Evolutionary conservation across 2,797 vertebrate species (phyloP), one percentile per base, ranked within the genome.

Genomic region (Sciaenops ocellatus): DNA sequence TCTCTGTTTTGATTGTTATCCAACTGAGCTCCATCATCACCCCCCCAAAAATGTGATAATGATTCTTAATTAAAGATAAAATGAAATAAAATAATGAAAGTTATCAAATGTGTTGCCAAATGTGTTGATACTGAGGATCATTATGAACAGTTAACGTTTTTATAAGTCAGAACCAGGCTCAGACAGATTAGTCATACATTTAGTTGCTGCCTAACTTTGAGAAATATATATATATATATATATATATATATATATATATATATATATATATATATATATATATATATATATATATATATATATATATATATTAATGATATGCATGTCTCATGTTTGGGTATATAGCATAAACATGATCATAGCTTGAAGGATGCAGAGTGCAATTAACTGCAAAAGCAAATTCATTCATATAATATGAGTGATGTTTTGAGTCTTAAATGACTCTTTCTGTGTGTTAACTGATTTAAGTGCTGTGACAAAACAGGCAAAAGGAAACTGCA

Each of bases 401-500:
- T 46, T 20, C 3, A 22, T 66, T 48, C 6, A 71, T 87, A 52
- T 3, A 60, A 60, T 20, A 30, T 38, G 42, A 61, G 41, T 46
- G 28, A 41, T 0, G 6, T 24, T 69, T 59, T 52, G 12, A 1
- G 22, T 56, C 28, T 69, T 56, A 54, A 57, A 34, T 41, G 16
- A 1, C 15, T 56, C 22, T 50, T 44, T 51, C 13, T 61, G 17
- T 26, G 18, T 70, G 28, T 26, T 6, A 26, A 42, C 8, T 78
- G 20, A 28, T 60, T 60, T 42, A 42, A 11, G 20, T 50, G 22
- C 54, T 22, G 30, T 74, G 50, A 50, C 5, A 65, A 61, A 73
- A 61, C 41, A 59, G 12, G 7, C 41, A 54, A 76, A 68, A 44
- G 20, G 26, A 66, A 82, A 55, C n/a, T 46, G 38, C 12, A 61